Conservation (phyloP, 2,113 vertebrate species). For the Dipodomys merriami region DNA sequence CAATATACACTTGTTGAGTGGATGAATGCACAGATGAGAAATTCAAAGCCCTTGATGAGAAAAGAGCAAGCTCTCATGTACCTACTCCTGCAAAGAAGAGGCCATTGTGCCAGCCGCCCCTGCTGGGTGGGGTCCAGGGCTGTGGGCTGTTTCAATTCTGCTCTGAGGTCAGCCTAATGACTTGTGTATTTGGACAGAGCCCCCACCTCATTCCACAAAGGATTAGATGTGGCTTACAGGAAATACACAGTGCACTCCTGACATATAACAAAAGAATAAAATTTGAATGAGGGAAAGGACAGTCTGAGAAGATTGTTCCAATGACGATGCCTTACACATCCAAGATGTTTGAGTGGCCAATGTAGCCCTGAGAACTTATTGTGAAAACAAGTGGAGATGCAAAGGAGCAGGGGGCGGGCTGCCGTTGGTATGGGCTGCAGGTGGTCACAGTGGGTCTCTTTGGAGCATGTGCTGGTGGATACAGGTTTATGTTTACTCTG, state of each 20-base stretch:
- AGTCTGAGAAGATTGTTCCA: not conserved
- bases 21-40: not conserved
- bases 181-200: constrained; percentile 47
- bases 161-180: constrained; percentile 60
- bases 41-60: not conserved
- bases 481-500: not conserved
- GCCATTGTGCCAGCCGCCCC: not conserved
- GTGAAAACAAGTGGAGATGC: not conserved
- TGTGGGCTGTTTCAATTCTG: not conserved
- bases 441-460: not conserved
- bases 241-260: not conserved
- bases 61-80: not conserved
- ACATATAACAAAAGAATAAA: constrained; percentile 39
- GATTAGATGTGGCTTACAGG: constrained; percentile 34
- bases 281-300: not conserved
- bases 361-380: not conserved
- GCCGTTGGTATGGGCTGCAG: not conserved
- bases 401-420: not conserved
- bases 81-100: constrained; percentile 23
- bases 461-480: not conserved
- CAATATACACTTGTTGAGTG: not conserved
- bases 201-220: constrained; percentile 65
- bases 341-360: not conserved
- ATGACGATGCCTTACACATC: not conserved
- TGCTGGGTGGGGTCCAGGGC: constrained; percentile 11